Base-by-base conservation (phyloP, 2,888 invertebrate genomes). In the Prosapia bicincta region DNA sequence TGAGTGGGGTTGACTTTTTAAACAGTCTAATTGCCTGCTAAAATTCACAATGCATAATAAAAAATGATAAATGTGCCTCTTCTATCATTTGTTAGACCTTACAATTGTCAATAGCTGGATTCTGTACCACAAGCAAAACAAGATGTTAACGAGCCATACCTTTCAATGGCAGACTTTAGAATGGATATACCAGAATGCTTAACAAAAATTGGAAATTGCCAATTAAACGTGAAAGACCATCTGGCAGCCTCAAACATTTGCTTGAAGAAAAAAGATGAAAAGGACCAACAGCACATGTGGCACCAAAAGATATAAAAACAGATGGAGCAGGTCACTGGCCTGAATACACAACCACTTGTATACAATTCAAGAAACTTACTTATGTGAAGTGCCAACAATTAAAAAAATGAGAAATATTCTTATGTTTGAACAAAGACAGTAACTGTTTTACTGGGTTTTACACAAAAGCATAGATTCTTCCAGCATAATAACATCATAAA, bases 41-140 rank as follows among this genome's bases (percentile, higher is more conserved):
- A 54, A 82, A n/a, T 80, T 81, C 13, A 80, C 79, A 71, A 78
- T 78, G 54, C 81, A 81, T 78, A 81, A 81, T 6, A 78, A 79
- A 15, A 84, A 83, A 74, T 83, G 83, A 81, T 80, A 82, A 1
- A 28, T 83, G 0, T 82, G 82, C 71, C 76, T 82, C 0, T 81
- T 83, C 54, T 72, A 75, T 26, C 78, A 79, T 77, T 80, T 81
- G 13, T 66, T 81, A 66, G 79, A 80, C 69, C 38, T 79, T 13
- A 73, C 79, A 70, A 70, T 78, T 74, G 78, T 80, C 69, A 79
- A 82, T 68, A 76, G 79, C 20, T 82, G 81, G 82, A 75, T 81
- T 30, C 78, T 80, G 38, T 82, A 82, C 77, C 67, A 75, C 68
- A 71, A 69, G 20, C 79, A 78, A 38, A 75, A 72, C 69, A 73